These are phyloP conservation scores for Ictidomys tridecemlineatus DNA, from an alignment of 2,113 vertebrate genomes.

Conservation along the genomic window DNA sequence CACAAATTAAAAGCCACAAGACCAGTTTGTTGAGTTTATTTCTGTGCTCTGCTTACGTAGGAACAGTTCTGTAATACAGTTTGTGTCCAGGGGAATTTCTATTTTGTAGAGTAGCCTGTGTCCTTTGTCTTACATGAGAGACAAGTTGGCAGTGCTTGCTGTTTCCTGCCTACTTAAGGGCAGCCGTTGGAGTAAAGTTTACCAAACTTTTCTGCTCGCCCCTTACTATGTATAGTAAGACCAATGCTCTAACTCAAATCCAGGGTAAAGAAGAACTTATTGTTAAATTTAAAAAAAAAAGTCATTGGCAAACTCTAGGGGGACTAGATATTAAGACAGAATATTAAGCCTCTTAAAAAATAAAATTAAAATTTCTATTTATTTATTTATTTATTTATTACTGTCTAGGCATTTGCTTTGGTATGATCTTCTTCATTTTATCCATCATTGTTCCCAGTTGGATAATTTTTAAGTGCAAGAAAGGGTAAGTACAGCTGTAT, in stretches of 20 bases:
- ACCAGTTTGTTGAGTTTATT: not conserved
- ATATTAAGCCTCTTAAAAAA: not conserved
- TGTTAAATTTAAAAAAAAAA: not conserved
- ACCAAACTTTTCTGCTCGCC: not conserved
- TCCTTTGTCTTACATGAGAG: not conserved
- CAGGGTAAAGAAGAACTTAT: not conserved
- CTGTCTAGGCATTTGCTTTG: conserved; percentile 38
- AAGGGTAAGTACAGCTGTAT: conserved; percentile 49
- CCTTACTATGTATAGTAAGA: not conserved
- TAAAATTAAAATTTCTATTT: not conserved
- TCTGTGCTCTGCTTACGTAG: not conserved
- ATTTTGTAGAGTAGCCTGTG: not conserved
- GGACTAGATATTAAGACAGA: not conserved
- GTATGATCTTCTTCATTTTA: not conserved
- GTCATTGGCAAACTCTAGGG: not conserved
- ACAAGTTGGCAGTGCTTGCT: too few species aligned
- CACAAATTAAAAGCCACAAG: not conserved
- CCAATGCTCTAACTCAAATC: not conserved
- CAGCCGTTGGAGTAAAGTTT: not conserved
- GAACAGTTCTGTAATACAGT: not conserved
- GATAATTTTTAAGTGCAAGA: not conserved
- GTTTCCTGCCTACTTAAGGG: not conserved
- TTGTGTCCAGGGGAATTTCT: not conserved
- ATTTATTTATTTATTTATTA: conserved; percentile 20
- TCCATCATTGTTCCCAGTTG: not conserved